phyloP scores from a whole-genome alignment of 2,797 vertebrate genomes.

The Orientallactaga sibirica region DNA sequence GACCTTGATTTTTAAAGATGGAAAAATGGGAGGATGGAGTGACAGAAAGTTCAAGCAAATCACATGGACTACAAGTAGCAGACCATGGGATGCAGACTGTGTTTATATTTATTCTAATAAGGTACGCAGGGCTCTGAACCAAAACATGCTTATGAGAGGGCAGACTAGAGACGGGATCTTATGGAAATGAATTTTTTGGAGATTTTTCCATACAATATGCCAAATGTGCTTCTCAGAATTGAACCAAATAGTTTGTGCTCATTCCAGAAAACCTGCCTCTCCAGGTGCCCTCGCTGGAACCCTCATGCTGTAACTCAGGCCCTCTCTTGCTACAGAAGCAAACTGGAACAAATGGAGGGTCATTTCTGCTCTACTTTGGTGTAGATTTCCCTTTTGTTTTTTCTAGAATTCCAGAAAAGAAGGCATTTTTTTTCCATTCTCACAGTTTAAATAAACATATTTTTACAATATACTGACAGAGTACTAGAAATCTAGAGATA shows the following conservation, averaged over 20 bases:
- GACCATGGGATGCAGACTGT: too few relatives aligned
- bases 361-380: neutral
- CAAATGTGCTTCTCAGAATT: neutral
- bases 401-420: constrained; percentile 40
- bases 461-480: neutral
- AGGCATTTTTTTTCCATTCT: constrained; percentile 47
- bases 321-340: neutral
- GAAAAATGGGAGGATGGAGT: neutral
- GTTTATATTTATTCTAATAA: neutral
- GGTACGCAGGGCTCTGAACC: neutral
- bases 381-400: neutral
- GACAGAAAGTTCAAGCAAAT: neutral
- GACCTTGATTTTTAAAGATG: neutral
- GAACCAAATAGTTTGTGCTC: neutral
- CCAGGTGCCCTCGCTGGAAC: neutral
- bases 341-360: neutral
- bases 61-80: neutral
- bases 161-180: neutral
- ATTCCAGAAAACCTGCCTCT: neutral
- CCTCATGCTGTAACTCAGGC: neutral
- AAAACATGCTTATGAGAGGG: neutral
- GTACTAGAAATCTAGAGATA: neutral
- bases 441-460: constrained; percentile 41
- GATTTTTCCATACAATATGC: neutral
- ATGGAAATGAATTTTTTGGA: neutral